Evolutionary conservation across 2,888 invertebrate species (phyloP).

Genomic region (Leptinotarsa tumamoca): DNA sequence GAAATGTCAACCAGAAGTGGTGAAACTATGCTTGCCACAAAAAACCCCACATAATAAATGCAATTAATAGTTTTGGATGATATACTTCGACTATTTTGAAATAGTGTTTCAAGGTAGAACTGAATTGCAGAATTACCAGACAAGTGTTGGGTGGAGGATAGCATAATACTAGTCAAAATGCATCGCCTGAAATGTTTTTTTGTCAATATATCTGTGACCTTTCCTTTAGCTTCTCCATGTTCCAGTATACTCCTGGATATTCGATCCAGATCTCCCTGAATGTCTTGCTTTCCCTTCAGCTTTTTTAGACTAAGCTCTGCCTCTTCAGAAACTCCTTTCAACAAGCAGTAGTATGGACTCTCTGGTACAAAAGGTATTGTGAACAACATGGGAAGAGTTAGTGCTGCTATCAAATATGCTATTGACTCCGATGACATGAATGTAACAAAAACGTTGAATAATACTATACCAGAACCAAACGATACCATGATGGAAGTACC

Average conservation of each 20-base stretch:
- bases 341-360: constrained; percentile 69
- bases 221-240: constrained; percentile 58
- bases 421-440: constrained; percentile 66
- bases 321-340: constrained; percentile 63
- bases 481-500: constrained; percentile 71
- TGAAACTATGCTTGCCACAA: constrained; percentile 70
- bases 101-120: constrained; percentile 71
- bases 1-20: constrained; percentile 72
- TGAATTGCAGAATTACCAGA: constrained; percentile 74
- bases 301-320: constrained; percentile 67
- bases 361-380: constrained; percentile 71
- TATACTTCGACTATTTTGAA: constrained; percentile 62
- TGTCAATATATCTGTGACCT: constrained; percentile 69
- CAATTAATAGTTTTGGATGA: constrained; percentile 60
- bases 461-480: constrained; percentile 69
- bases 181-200: constrained; percentile 73
- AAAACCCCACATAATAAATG: constrained; percentile 67
- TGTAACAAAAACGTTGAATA: constrained; percentile 67
- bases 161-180: constrained; percentile 70
- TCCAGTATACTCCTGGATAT: constrained; percentile 49
- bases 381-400: constrained; percentile 67
- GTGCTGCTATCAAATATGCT: constrained; percentile 66
- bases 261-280: constrained; percentile 64
- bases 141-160: constrained; percentile 69
- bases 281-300: constrained; percentile 67